Evolutionary conservation across 2,888 invertebrate species (phyloP), one percentile per base, ranked within the genome.

Genomic region (Ormyrus labotus): DNA sequence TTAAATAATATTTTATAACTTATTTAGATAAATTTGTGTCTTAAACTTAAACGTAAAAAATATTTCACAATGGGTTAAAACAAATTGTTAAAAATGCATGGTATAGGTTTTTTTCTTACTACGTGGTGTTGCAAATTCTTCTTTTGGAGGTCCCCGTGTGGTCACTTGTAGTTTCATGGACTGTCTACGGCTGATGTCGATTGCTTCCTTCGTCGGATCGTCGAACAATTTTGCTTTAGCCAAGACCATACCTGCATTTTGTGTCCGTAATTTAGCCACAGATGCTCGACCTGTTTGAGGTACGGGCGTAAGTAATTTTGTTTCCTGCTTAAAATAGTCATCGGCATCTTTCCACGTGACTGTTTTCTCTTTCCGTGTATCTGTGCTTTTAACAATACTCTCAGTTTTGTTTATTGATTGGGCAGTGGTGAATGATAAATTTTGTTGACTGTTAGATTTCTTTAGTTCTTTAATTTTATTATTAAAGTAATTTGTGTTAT

Each of bases 231-330:
- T 95, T 0, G 96, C 95, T 91, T 95, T 96, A 2, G 95, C 96
- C 80, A 95, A 91, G 0, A 96, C 96, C 92, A 95, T 96, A 7
- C 96, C 96, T 6, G 95, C 95, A 89, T 96, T 96, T 89, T 95
- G 95, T 68, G 93, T 92, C 48, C 95, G 92, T 51, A 96, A 87
- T 85, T 94, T 94, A 34, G 95, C 95, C 10, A 96, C 93, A 0
- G 96, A 96, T 0, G 95, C 94, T 79, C 96, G 92, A 0, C 94
- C 94, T 48, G 93, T 93, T 68, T 92, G 92, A 72, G 91, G 91
- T 61, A 91, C 88, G 11, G 88, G 86, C 0, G 88, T 87, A 1
- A 87, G 65, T 34, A 81, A 60, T 5, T 76, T 84, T 81, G 92
- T 92, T 3, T 92, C 92, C 11, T 92, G 92, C 82, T 92, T 92